These are phyloP conservation scores for Clavelina lepadiformis DNA, from an alignment of 23 tunicate species.

Conservation along the genomic window DNA sequence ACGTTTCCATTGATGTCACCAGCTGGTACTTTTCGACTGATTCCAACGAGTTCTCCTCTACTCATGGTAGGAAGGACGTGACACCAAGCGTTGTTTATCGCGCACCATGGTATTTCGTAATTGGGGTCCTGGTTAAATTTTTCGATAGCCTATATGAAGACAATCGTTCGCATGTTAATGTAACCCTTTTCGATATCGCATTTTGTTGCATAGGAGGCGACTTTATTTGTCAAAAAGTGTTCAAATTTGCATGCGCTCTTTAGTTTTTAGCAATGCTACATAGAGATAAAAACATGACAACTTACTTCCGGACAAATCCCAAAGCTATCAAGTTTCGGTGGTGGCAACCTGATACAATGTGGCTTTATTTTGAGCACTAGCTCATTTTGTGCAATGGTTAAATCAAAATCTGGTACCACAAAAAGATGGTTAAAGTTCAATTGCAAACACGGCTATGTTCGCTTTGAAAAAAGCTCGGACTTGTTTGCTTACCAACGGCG, in stretches of 20 bases:
- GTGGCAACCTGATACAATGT: constrained; percentile 31
- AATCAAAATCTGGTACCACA: constrained; percentile 42
- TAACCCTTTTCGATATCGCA: too few relatives aligned
- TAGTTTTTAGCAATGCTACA: too few relatives aligned
- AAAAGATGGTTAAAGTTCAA: background rate
- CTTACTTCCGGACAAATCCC: constrained; percentile 60
- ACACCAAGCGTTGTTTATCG: constrained; percentile 63
- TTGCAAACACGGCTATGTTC: background rate
- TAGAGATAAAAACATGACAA: constrained; percentile 6
- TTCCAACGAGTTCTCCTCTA: constrained; percentile 52
- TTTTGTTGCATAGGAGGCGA: too few relatives aligned
- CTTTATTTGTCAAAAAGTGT: too few relatives aligned
- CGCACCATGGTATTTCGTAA: constrained; percentile 28
- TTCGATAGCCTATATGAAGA: constrained; percentile 59
- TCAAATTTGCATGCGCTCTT: too few relatives aligned
- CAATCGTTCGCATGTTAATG: too few relatives aligned
- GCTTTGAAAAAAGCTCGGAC: too few relatives aligned
- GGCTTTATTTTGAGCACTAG: constrained; percentile 44
- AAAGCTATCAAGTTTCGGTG: constrained; percentile 51
- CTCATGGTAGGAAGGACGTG: constrained; percentile 79
- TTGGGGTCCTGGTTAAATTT: constrained; percentile 27
- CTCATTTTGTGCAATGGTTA: constrained; percentile 32
- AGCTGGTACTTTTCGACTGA: constrained; percentile 29
- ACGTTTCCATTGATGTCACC: background rate
- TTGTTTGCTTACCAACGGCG: constrained; percentile 65